Percentiles rank a stretch among this genome's conserved stretches.
These are phyloP conservation scores for Malaclemys terrapin DNA, from an alignment of 2,113 vertebrate species.

Conservation along the genomic window DNA sequence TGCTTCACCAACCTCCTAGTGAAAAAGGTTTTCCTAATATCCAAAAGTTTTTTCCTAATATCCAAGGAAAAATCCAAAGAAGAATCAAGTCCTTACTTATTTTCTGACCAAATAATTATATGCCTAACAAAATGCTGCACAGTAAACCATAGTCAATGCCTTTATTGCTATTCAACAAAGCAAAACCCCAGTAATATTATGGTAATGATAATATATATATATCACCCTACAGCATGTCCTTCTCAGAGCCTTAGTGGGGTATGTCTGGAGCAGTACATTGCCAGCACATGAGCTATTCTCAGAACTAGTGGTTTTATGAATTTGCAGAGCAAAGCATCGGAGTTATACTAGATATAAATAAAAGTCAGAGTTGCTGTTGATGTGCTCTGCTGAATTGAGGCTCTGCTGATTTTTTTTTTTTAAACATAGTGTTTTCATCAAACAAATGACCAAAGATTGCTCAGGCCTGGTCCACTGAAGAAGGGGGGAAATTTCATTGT, in stretches of 20 bases:
- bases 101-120: neutral
- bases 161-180: neutral
- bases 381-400: neutral
- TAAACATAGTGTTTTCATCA: neutral
- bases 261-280: neutral
- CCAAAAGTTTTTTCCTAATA: no score
- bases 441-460: neutral
- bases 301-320: neutral
- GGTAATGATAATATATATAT: no score
- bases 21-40: no score
- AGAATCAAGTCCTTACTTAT: neutral
- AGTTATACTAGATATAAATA: neutral
- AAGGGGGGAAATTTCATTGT: neutral
- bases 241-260: neutral
- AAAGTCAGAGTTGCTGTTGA: neutral
- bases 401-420: neutral
- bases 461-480: neutral
- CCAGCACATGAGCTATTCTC: neutral
- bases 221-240: neutral
- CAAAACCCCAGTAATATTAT: fast-evolving
- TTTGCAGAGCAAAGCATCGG: neutral
- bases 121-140: neutral
- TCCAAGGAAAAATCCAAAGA: no score
- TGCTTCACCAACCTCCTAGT: no score
- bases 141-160: fast-evolving